phyloP scores from a whole-genome alignment of 2,888 invertebrate species.

The Nemurella pictetii region DNA sequence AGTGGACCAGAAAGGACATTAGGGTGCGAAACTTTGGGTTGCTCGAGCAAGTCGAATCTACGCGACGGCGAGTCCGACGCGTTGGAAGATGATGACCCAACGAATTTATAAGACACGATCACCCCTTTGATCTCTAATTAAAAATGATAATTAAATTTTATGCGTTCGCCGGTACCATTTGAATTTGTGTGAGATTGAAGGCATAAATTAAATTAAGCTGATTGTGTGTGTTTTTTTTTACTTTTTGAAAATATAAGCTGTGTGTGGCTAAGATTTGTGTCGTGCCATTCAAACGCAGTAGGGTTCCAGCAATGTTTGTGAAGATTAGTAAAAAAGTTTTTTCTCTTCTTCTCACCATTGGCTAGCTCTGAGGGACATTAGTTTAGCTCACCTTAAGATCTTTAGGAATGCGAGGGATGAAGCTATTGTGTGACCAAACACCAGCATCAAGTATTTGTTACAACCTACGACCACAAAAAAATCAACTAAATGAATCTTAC shows the following conservation, averaged over 20 bases:
- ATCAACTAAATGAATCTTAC: slow-evolving; percentile 2
- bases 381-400: neutral
- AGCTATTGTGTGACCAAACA: slow-evolving; percentile 24
- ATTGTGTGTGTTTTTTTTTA: neutral
- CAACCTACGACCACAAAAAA: slow-evolving; percentile 22
- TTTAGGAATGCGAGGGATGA: slow-evolving; percentile 25
- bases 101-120: neutral
- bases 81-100: neutral
- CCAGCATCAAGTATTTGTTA: slow-evolving; percentile 20
- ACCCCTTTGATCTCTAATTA: neutral
- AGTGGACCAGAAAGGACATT: slow-evolving; percentile 1
- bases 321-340: neutral
- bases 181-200: neutral
- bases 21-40: neutral
- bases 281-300: neutral
- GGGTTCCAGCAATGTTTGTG: slow-evolving; percentile 6
- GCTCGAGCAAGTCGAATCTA: neutral
- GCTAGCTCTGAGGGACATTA: neutral
- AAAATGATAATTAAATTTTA: neutral
- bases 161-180: neutral
- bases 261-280: neutral
- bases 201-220: neutral
- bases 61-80: neutral
- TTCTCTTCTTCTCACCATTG: neutral
- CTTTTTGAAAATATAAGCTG: neutral